Base-by-base conservation (phyloP, 1,140 invertebrate species). In the Cryptotermes secundus region DNA sequence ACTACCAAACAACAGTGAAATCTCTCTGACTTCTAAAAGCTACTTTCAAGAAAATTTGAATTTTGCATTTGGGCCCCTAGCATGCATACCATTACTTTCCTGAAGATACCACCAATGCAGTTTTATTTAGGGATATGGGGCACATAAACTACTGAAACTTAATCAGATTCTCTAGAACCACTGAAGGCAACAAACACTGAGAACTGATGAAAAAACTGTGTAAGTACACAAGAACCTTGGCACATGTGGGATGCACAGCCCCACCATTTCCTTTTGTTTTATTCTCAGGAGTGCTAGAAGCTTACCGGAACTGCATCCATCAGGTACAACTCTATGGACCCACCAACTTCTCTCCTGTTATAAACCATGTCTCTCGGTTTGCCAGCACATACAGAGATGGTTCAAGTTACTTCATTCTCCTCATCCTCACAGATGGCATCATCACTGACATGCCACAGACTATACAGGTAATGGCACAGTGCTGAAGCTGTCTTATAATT, bases 391-490 rank as follows among this genome's bases (percentile, higher is more conserved):
- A 88, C 86, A 86, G 87, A 84, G 90, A 91, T 87, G 92, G 93
- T 45, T 89, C 91, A 84, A 90, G 92, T 79, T 95, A 94, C 87
- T 93, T 91, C 88, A 91, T 95, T 53, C 88, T 95, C 6, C 89
- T 95, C 1, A 92, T 95, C 82, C 89, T 95, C 10, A 95, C 94
- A 7, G 94, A 95, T 89, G 94, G 94, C 38, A 91, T 93, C 36
- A 93, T 95, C 45, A 93, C 92, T 22, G 94, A 95, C 87, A 93
- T 95, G 91, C 90, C 90, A 26, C 89, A 92, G 53, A 94, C 94
- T 0, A 92, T 91, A 86, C 88, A 92, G 85, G 93, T 89, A 87
- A 87, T 84, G 19, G 6, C 22, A 19, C 12, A 49, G 45, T 49
- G 45, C 12, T 38, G 38, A n/a, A n/a, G n/a, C n/a, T n/a, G n/a